phyloP scores from a whole-genome alignment of 1,140 invertebrate species.

The Zophobas atratus region DNA sequence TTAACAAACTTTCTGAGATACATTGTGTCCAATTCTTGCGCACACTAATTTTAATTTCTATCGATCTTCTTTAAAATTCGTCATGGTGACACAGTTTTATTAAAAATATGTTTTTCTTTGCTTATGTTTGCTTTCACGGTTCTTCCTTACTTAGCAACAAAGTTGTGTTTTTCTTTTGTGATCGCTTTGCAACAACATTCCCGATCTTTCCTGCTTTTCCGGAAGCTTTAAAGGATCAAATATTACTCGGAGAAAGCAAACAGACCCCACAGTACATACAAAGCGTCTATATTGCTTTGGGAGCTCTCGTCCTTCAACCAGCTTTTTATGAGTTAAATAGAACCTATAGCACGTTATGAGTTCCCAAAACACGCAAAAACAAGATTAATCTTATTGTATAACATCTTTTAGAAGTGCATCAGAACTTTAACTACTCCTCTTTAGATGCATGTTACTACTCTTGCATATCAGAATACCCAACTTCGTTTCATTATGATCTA shows the following conservation, averaged over 20 bases:
- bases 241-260: constrained; percentile 13
- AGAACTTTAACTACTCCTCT: too few relatives aligned
- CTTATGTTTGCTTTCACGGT: not conserved
- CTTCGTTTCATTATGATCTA: too few relatives aligned
- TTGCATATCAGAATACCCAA: too few relatives aligned
- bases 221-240: constrained; percentile 32
- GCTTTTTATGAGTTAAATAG: not conserved
- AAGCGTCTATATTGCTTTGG: not conserved
- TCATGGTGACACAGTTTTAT: too few relatives aligned
- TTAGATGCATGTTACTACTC: too few relatives aligned
- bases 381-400: not conserved
- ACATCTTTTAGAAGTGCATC: not conserved
- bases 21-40: too few relatives aligned
- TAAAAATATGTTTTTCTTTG: not conserved
- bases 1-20: too few relatives aligned
- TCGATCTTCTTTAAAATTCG: too few relatives aligned
- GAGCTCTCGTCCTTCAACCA: not conserved
- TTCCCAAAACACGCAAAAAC: not conserved
- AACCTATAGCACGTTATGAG: not conserved
- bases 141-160: not conserved
- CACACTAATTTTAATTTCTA: too few relatives aligned
- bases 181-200: not conserved
- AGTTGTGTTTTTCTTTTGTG: constrained; percentile 12
- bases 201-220: constrained; percentile 28
- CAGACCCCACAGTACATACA: constrained; percentile 2